Conservation (phyloP, 2,797 vertebrate species). For the Onychomys leucogaster region DNA sequence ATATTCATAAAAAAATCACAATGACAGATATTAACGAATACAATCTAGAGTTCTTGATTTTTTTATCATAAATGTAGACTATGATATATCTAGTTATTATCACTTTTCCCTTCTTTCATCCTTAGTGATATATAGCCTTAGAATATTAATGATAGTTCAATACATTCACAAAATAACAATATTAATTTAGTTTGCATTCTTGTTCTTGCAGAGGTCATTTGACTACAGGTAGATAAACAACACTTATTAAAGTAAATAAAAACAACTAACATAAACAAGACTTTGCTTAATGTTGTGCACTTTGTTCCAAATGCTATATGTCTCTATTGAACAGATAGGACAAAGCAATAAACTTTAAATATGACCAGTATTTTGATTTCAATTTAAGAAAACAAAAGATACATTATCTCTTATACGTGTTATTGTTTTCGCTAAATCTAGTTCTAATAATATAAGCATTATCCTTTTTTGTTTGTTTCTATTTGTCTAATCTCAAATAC, state of each 20-base stretch:
- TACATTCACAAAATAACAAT: conserved; percentile 28
- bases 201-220: conserved; percentile 30
- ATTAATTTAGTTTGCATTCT: conserved; percentile 14
- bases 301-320: not conserved
- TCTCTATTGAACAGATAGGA: not conserved
- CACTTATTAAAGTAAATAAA: not conserved
- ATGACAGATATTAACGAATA: not conserved
- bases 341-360: not conserved
- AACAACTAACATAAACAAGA: not conserved
- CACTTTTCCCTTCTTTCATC: not conserved
- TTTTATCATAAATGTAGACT: not conserved
- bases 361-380: not conserved
- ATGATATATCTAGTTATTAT: not conserved
- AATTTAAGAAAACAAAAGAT: not conserved
- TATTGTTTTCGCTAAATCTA: not conserved
- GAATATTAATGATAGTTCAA: conserved; percentile 1
- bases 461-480: not conserved
- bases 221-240: not conserved
- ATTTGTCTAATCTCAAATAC: not conserved
- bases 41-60: not conserved
- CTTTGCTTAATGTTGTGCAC: not conserved
- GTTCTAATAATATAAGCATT: not conserved
- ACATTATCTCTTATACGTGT: not conserved
- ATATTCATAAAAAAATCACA: not conserved
- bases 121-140: not conserved